These are phyloP conservation scores for Entomobrya multifasciata DNA, from an alignment of 2,888 invertebrate species.

Conservation along the genomic window DNA sequence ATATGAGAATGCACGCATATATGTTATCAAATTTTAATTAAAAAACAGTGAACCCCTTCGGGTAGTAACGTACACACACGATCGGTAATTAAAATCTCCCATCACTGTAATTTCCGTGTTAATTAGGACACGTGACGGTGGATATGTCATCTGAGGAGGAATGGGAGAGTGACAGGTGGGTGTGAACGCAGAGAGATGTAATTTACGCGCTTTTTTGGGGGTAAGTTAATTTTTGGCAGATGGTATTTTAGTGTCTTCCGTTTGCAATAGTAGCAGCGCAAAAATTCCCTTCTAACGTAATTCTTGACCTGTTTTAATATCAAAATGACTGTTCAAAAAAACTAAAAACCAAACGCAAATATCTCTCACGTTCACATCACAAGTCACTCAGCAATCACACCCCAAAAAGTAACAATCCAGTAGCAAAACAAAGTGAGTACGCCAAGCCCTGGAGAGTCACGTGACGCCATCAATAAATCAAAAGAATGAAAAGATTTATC, in stretches of 20 bases:
- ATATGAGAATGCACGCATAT: neutral
- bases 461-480: slow-evolving; percentile 71
- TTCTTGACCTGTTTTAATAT: too few relatives aligned
- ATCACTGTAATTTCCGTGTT: slow-evolving; percentile 58
- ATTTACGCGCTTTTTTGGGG: too few relatives aligned
- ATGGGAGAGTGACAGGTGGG: slow-evolving; percentile 60
- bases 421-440: slow-evolving; percentile 25
- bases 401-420: slow-evolving; percentile 5
- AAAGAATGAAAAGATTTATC: slow-evolving; percentile 56
- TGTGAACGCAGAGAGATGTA: slow-evolving; percentile 22
- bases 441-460: slow-evolving; percentile 69
- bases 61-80: slow-evolving; percentile 33
- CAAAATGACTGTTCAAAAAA: too few relatives aligned
- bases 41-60: slow-evolving; percentile 53
- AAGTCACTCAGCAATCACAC: slow-evolving; percentile 30
- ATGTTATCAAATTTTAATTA: slow-evolving; percentile 65
- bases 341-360: too few relatives aligned
- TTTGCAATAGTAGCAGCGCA: too few relatives aligned
- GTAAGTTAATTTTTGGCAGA: too few relatives aligned
- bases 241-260: too few relatives aligned
- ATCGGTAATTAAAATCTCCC: slow-evolving; percentile 42
- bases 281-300: too few relatives aligned
- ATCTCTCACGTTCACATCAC: too few relatives aligned
- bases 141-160: slow-evolving; percentile 51
- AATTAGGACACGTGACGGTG: slow-evolving; percentile 68